Percentiles rank a stretch among this genome's conserved stretches.
phyloP scores from a whole-genome alignment of 1,140 invertebrate species.

The Caenorhabditis remanei region DNA sequence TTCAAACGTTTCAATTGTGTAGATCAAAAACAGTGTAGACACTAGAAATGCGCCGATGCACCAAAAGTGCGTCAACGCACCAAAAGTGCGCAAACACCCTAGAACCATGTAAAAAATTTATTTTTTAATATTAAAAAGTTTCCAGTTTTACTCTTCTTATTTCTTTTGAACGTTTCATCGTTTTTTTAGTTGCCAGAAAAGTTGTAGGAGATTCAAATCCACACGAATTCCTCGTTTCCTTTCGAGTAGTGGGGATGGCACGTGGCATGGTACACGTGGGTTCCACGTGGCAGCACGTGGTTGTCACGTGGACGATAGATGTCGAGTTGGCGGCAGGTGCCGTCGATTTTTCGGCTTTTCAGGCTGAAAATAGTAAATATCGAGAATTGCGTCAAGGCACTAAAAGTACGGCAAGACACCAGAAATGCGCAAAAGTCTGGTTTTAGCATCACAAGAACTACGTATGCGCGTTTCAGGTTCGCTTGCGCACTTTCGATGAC shows the following conservation, averaged over 20 bases:
- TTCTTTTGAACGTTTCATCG: not conserved
- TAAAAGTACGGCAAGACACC: too few relatives aligned
- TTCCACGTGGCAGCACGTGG: not conserved
- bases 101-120: too few relatives aligned
- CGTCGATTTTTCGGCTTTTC: not conserved
- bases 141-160: not conserved
- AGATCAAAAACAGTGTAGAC: too few relatives aligned
- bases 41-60: not conserved
- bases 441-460: too few relatives aligned
- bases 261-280: constrained; percentile 7
- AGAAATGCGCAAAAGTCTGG: too few relatives aligned
- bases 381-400: too few relatives aligned
- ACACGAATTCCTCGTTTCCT: constrained; percentile 4
- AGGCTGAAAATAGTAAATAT: not conserved
- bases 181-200: not conserved
- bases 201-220: too few relatives aligned
- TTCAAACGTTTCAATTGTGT: too few relatives aligned
- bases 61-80: not conserved
- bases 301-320: not conserved
- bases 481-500: not conserved
- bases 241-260: constrained; percentile 27
- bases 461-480: too few relatives aligned
- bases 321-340: not conserved
- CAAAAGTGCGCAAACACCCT: too few relatives aligned
- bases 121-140: too few relatives aligned